A percentile compares a stretch with the other conserved stretches of the same genome.
phyloP scores from a whole-genome alignment of 2,888 invertebrate genomes.

The Tholera decimalis region DNA sequence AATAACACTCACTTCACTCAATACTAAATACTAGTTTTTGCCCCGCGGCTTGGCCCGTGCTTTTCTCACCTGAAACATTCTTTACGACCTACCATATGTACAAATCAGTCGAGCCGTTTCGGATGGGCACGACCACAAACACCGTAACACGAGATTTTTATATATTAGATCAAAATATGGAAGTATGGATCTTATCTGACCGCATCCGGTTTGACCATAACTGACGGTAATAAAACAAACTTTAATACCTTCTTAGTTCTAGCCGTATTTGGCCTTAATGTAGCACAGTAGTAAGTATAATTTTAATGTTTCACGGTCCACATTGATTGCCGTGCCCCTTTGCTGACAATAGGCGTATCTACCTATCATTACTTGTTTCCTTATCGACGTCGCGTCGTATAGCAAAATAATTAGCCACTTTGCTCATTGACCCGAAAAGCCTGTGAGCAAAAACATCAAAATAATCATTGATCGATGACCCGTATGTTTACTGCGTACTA shows the following conservation, averaged over 20 bases:
- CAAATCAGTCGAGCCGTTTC: too few relatives aligned
- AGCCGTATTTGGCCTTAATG: conserved; percentile 44
- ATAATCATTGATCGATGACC: conserved; percentile 27
- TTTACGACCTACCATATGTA: too few relatives aligned
- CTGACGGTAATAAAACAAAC: conserved; percentile 18
- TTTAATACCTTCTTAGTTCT: conserved; percentile 33
- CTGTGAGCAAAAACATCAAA: conserved; percentile 40
- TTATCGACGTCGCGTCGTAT: conserved; percentile 40
- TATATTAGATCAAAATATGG: too few relatives aligned
- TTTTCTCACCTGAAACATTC: too few relatives aligned
- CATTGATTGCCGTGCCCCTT: conserved; percentile 54
- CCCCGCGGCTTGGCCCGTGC: too few relatives aligned
- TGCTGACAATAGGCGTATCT: conserved; percentile 57
- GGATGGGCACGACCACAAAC: too few relatives aligned
- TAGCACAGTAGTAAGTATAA: conserved; percentile 30
- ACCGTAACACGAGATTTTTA: too few relatives aligned
- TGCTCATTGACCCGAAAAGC: conserved; percentile 47
- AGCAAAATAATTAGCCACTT: conserved; percentile 59
- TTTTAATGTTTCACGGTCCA: conserved; percentile 46
- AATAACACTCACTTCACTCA: too few relatives aligned
- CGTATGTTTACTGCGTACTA: conserved; percentile 57
- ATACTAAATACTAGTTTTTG: too few relatives aligned
- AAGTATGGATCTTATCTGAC: conserved; percentile 46
- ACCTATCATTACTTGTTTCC: conserved; percentile 57
- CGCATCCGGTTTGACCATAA: conserved; percentile 47